Evolutionary conservation across 2,888 invertebrate genomes (phyloP), one percentile per base, ranked within the genome.

Genomic region (Ormia ochracea): DNA sequence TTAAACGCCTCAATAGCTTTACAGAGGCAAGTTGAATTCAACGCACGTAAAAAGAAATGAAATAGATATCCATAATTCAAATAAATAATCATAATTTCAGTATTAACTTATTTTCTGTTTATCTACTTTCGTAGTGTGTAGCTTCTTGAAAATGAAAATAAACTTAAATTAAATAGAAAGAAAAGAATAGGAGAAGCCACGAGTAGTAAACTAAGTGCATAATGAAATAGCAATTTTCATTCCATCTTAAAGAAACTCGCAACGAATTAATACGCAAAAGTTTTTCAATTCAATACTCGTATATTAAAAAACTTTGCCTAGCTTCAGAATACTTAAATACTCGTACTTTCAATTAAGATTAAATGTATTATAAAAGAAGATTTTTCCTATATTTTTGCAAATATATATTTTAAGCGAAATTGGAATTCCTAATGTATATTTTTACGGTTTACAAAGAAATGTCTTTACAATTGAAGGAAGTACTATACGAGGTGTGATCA

Each of bases 61-160:
- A 77, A 69, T 45, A 45, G 65, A 70, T 78, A 78, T 74, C 74
- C 59, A 70, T 81, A 70, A 74, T 74, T 73, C 65, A 74, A 54
- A 70, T 65, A 59, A 69, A 70, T 70, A 80, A 80, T 80, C 54
- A 73, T 28, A 72, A 58, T 80, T 63, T 80, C 68, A n/a, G n/a
- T n/a, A n/a, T n/a, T n/a, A n/a, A n/a, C n/a, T n/a, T n/a, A n/a
- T n/a, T n/a, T n/a, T n/a, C n/a, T n/a, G n/a, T n/a, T n/a, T n/a
- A n/a, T n/a, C n/a, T n/a, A n/a, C n/a, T n/a, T n/a, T n/a, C n/a
- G n/a, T n/a, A n/a, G n/a, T n/a, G n/a, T n/a, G n/a, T n/a, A n/a
- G n/a, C n/a, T n/a, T n/a, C n/a, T n/a, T n/a, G n/a, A 21, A 59
- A 59, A 50, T 74, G 41, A 38, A 38, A 63, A 33, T 33, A n/a